Base-by-base conservation (phyloP, 1,140 invertebrate genomes). In the Plectus sambesii region DNA sequence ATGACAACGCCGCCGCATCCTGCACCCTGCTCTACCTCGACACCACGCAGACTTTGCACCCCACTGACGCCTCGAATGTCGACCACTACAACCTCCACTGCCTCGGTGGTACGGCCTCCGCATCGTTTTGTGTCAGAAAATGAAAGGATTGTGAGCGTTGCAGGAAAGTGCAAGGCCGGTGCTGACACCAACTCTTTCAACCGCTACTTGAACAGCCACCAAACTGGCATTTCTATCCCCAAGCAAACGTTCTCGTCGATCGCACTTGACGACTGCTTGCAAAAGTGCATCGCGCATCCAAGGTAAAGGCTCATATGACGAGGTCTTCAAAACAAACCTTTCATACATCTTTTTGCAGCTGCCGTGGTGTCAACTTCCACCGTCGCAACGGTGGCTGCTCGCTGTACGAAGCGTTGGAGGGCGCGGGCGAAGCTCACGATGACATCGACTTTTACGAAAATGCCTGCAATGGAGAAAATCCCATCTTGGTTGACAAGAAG, bases 311-410 rank as follows among this genome's bases (percentile, higher is more conserved):
- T 17, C 5, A 49, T n/a, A 49, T 2, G 26, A 24, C 25, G n/a
- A 20, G 24, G 30, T 36, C 36, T 19, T 25, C 15, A 17, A 49
- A 17, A 47, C n/a, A 20, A 49, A 22, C 15, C 12, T n/a, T n/a
- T n/a, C n/a, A n/a, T n/a, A n/a, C n/a, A 23, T 8, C 15, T 41
- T 22, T 39, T 45, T 55, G 8, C 2, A 56, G 57, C 8, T 66
- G 63, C 37, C 49, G 61, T 25, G 64, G 64, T 38, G 63, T 69
- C n/a, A 67, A 67, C 42, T 67, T 69, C 59, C 69, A 67, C 36
- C 60, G 66, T 37, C 61, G 66, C 26, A 64, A 49, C 37, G 64
- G 64, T 15, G 50, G 42, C 23, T 67, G 64, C 45, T 50, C 56
- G 30, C 5, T 66, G 8, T 69, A 67, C 42, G 55, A 52, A 29